Percentiles rank a stretch among this genome's conserved stretches.
Evolutionary conservation across 2,113 vertebrate species (phyloP).

Genomic region (Heptranchias perlo): DNA sequence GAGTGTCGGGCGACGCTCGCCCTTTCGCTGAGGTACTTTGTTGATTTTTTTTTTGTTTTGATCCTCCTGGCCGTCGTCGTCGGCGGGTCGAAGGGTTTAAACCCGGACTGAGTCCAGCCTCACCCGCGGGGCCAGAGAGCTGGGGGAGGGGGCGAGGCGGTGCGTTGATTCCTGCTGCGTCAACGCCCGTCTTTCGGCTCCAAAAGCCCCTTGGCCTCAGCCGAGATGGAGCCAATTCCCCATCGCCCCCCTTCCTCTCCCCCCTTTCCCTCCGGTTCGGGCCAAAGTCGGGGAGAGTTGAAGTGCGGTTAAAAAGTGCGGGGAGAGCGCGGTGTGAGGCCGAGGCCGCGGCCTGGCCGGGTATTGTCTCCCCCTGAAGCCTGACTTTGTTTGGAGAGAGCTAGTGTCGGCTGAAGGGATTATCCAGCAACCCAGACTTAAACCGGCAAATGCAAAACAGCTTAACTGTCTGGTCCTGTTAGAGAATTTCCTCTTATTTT

Average conservation of each 20-base stretch:
- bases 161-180: neutral
- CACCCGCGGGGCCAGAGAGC: neutral
- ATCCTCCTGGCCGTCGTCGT: slow-evolving; percentile 41
- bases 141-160: neutral
- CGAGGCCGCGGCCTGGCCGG: neutral
- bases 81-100: slow-evolving; percentile 53
- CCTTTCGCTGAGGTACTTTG: neutral
- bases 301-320: neutral
- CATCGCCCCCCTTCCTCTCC: slow-evolving; percentile 20
- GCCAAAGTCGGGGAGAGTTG: slow-evolving; percentile 60
- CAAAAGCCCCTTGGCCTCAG: neutral
- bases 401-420: slow-evolving; percentile 31
- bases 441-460: slow-evolving; percentile 45
- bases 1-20: neutral
- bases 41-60: slow-evolving; percentile 15
- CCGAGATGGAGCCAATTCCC: slow-evolving; percentile 37
- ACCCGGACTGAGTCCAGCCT: slow-evolving; percentile 34
- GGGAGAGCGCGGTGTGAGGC: neutral
- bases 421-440: slow-evolving; percentile 44
- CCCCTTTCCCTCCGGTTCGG: slow-evolving; percentile 12
- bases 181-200: slow-evolving; percentile 22
- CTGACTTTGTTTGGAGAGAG: slow-evolving; percentile 32
- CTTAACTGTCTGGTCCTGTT: slow-evolving; percentile 41
- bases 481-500: slow-evolving; percentile 44
- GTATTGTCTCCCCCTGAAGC: neutral